Evolutionary conservation across 2,888 invertebrate species (phyloP).

Genomic region (Tetragonisca angustula): DNA sequence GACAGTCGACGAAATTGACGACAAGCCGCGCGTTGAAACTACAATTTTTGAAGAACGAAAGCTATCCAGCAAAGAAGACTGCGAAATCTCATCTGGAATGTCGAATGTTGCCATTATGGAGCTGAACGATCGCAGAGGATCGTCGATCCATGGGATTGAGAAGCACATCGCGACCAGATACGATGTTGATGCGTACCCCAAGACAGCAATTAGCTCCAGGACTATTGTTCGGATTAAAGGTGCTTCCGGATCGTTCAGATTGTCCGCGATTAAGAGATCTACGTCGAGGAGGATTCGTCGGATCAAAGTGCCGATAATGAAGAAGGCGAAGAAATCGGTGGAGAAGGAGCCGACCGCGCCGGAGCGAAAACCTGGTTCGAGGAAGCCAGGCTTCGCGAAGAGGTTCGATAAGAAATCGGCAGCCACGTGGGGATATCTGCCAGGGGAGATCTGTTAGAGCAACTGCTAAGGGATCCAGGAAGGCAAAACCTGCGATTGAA

Average conservation of each 20-base stretch:
- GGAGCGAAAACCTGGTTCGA: constrained; percentile 62
- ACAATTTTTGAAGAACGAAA: constrained; percentile 21
- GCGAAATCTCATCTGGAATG: constrained; percentile 78
- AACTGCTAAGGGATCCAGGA: constrained; percentile 45
- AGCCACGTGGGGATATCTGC: constrained; percentile 40
- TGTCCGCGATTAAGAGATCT: constrained; percentile 72
- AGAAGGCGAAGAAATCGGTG: constrained; percentile 22
- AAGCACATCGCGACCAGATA: constrained; percentile 87
- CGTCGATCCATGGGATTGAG: constrained; percentile 87
- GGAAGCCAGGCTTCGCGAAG: constrained; percentile 53
- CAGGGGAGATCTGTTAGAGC: constrained; percentile 12
- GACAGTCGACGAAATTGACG: constrained; percentile 41
- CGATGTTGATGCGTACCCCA: constrained; percentile 87
- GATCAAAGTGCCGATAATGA: constrained; percentile 32
- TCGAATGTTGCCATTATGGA: constrained; percentile 85
- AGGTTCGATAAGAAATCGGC: constrained; percentile 59
- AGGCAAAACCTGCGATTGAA: constrained; percentile 61
- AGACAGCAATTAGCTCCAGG: constrained; percentile 86
- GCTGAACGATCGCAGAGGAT: constrained; percentile 86
- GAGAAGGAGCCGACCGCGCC: constrained; percentile 44
- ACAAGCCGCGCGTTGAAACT: constrained; percentile 41
- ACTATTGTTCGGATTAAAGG: constrained; percentile 86
- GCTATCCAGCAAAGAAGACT: constrained; percentile 49
- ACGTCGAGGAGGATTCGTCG: constrained; percentile 43
- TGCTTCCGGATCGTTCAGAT: constrained; percentile 85